Percentiles rank a stretch among this genome's conserved stretches.
Conservation (phyloP, 2,888 invertebrate genomes). For the Luperina nickerlii region DNA sequence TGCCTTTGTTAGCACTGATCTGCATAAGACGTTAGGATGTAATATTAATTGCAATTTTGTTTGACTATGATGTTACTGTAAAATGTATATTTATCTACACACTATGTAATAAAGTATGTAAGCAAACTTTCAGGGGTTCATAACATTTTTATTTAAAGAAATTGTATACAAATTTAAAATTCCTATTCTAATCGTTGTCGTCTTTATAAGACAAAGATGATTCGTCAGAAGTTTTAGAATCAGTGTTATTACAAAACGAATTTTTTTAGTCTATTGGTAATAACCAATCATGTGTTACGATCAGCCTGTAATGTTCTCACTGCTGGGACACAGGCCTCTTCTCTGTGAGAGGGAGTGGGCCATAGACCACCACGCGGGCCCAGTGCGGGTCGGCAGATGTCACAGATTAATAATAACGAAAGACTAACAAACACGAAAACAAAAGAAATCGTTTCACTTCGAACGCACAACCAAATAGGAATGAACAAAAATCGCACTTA, state of each 20-base stretch:
- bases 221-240: too few relatives aligned
- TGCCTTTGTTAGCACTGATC: slow-evolving; percentile 9
- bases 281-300: too few relatives aligned
- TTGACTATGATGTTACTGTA: neutral
- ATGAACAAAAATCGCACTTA: neutral
- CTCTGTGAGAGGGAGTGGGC: neutral
- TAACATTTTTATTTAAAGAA: neutral
- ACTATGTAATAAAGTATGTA: neutral
- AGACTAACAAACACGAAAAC: neutral
- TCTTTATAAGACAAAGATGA: too few relatives aligned
- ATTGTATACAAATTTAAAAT: neutral
- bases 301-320: neutral
- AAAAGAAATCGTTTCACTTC: neutral
- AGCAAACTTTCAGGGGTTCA: neutral
- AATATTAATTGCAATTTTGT: slow-evolving; percentile 12
- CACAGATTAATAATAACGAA: too few relatives aligned
- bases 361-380: neutral
- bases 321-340: neutral
- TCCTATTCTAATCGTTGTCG: neutral
- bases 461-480: neutral
- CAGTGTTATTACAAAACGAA: too few relatives aligned
- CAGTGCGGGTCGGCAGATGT: neutral
- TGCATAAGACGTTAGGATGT: neutral
- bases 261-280: too few relatives aligned
- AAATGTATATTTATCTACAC: neutral